Base-by-base conservation (phyloP, 2,888 invertebrate species). In the Tetragnatha montana region DNA sequence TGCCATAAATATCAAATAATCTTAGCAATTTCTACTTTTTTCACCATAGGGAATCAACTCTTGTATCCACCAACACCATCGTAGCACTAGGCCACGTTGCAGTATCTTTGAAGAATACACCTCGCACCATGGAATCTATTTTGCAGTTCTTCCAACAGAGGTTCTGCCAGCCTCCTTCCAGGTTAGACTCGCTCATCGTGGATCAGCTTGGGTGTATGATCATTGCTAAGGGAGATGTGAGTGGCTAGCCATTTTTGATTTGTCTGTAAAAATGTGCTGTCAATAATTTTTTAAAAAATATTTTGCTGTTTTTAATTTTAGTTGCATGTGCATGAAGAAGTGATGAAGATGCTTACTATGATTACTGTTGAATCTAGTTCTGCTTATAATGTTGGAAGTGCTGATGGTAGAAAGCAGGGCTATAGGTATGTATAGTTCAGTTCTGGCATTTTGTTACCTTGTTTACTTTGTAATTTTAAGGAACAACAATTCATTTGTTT, bases 171-270 rank as follows among this genome's bases (percentile, higher is more conserved):
- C 97, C 98, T 0, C 98, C 99, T 0, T 97, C 98, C 0, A 96
- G 96, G 8, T 95, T 99, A 91, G 99, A 99, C 93, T 96, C 96
- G 0, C 94, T 99, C 49, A 99, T 99, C 92, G 97, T 99, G 8
- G 98, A 98, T 94, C 99, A 99, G 94, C 95, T 99, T 78, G 99
- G 99, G 17, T 98, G 98, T 93, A 99, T 99, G 96, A 97, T 99
- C 89, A 97, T 99, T 85, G 98, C 98, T 0, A 97, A 97, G 92
- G 97, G 97, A 92, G 97, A 97, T 92, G 95, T 96, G 95, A 60
- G 96, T 88, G 60, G 4, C 12, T 60, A 60, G 1, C 60, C 17
- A 60, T 10, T 60, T 60, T 60, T 60, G 10, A 60, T 10, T 4
- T 60, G 60, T 35, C 35, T 4, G 4, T 35, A 35, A 35, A 60